A percentile compares a stretch with the other conserved stretches of the same genome.
Evolutionary conservation across 2,888 invertebrate species (phyloP).

Genomic region (Didymodactylos carnosus): DNA sequence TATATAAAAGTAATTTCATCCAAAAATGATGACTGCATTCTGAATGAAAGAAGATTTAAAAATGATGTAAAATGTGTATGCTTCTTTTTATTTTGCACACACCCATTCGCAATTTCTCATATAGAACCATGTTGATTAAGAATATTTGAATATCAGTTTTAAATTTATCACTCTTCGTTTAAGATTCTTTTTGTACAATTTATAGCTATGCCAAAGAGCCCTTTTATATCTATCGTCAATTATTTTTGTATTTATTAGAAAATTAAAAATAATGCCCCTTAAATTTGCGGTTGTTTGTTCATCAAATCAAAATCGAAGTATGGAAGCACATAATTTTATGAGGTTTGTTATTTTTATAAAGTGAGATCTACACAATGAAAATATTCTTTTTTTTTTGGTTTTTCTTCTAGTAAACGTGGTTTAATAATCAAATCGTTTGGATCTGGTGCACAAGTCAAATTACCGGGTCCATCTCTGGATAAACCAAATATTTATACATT

Average conservation of each 20-base stretch:
- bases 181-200: too few relatives aligned
- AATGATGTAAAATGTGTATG: too few relatives aligned
- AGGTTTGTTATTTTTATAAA: conserved; percentile 36
- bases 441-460: conserved; percentile 53
- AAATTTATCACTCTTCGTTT: too few relatives aligned
- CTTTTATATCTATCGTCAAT: background rate
- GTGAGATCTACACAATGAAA: background rate
- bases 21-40: too few relatives aligned
- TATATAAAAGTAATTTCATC: too few relatives aligned
- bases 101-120: too few relatives aligned
- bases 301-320: conserved; percentile 96
- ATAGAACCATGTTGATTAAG: too few relatives aligned
- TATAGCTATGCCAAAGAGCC: too few relatives aligned
- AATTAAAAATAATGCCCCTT: conserved; percentile 1
- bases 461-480: conserved; percentile 79
- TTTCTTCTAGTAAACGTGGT: conserved; percentile 87
- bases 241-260: background rate
- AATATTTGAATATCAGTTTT: too few relatives aligned
- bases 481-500: conserved; percentile 87
- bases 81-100: too few relatives aligned
- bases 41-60: too few relatives aligned
- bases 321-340: conserved; percentile 94
- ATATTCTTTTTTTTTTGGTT: too few relatives aligned
- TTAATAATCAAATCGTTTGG: conserved; percentile 74
- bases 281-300: conserved; percentile 61